Evolutionary conservation across 2,888 invertebrate genomes (phyloP), one percentile per base, ranked within the genome.

Genomic region (Laspeyria flexula): DNA sequence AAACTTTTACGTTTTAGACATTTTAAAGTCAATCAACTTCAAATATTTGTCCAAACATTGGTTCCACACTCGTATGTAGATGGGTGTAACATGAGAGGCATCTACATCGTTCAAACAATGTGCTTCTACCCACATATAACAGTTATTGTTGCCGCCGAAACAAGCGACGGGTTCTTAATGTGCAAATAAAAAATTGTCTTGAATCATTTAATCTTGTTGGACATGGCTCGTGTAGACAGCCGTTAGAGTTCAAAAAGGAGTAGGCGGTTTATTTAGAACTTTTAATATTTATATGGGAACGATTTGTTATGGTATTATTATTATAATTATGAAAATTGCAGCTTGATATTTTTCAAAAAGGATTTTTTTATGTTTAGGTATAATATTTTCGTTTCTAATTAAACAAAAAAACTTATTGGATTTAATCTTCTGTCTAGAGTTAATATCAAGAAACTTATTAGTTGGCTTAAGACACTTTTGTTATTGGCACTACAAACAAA

Each of bases 61-160:
- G 52, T 4, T 34, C 42, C 44, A 63, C 6, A 23, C 27, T 18
- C 25, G 61, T 45, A 50, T 53, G 30, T 11, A 56, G 41, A 45
- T 58, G n/a, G 46, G 43, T 59, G 67, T 65, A 75, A 77, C 53
- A 61, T 59, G 73, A 75, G 65, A 66, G 58, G 49, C 44, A 60
- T 55, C 69, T 71, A 42, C 51, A 46, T 42, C 37, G 69, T 75
- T 73, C 75, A 84, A 83, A 86, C 83, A 86, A 85, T 85, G 71
- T 73, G 60, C 70, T 65, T 56, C 77, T 71, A 73, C 88, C 86
- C 84, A 87, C 87, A 76, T 79, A 60, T 40, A 59, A 60, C 64
- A 66, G 65, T 72, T 81, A 77, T 76, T 78, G 74, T 77, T 74
- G 65, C 54, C 54, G 41, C 49, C 65, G 71, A 38, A 62, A 61